Percentiles rank a stretch among this genome's conserved stretches.
Conservation (phyloP, 2,888 invertebrate genomes). For the Drosophila hamatofila region DNA sequence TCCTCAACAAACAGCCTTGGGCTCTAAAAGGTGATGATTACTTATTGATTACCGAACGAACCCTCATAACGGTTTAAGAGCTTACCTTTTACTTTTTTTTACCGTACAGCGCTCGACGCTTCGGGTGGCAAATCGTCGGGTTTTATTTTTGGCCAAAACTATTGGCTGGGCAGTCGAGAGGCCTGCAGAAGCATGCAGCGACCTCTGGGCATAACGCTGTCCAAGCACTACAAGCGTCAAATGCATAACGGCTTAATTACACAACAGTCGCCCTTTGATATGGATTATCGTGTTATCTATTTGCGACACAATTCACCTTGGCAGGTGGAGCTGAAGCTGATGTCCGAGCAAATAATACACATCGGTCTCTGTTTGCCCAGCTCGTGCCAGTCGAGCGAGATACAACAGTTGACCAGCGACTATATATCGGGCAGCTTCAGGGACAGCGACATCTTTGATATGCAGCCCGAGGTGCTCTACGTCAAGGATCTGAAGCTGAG, state of each 20-base stretch:
- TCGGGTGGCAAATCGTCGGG: conserved; percentile 87
- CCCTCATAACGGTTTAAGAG: background rate
- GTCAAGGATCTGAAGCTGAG: conserved; percentile 83
- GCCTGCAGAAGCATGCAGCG: conserved; percentile 86
- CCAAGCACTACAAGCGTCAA: conserved; percentile 79
- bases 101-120: conserved; percentile 86
- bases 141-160: conserved; percentile 87
- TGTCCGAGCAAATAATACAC: conserved; percentile 86
- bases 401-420: conserved; percentile 82
- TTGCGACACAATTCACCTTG: conserved; percentile 85
- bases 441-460: conserved; percentile 82
- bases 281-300: conserved; percentile 85
- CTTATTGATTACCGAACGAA: conserved; percentile 55
- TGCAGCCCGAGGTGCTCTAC: conserved; percentile 83
- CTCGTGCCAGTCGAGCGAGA: conserved; percentile 84
- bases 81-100: conserved; percentile 15
- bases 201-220: conserved; percentile 83
- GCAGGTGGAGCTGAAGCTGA: conserved; percentile 85
- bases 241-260: conserved; percentile 84
- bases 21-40: conserved; percentile 86
- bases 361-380: conserved; percentile 87
- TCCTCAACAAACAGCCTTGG: conserved; percentile 86
- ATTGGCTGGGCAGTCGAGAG: conserved; percentile 87
- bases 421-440: conserved; percentile 78
- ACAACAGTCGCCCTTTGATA: conserved; percentile 83